A percentile compares a stretch with the other conserved stretches of the same genome.
Evolutionary conservation across 2,888 invertebrate species (phyloP).

Genomic region (Aphelenchoides bicaudatus): DNA sequence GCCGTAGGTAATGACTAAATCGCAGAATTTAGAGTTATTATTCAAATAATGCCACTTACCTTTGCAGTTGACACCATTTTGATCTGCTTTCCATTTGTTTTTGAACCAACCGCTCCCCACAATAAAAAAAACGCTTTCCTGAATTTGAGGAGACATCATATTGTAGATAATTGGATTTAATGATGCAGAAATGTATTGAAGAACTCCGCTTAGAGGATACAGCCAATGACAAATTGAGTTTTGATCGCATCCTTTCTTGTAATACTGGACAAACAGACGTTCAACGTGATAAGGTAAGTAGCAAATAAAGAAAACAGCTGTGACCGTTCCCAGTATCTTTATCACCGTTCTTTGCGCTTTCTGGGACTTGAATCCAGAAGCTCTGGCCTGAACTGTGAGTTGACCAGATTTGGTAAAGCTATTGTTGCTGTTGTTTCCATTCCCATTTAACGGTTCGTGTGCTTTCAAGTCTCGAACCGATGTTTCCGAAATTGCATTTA

Average conservation of each 20-base stretch:
- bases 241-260: conserved; percentile 37
- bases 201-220: conserved; percentile 55
- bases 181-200: conserved; percentile 58
- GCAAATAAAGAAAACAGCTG: conserved; percentile 56
- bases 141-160: conserved; percentile 55
- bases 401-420: conserved; percentile 14
- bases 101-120: neutral
- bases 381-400: conserved; percentile 16
- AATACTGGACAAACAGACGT: conserved; percentile 51
- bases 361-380: conserved; percentile 37
- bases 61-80: too few species aligned
- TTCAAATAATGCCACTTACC: too few species aligned
- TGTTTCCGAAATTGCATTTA: conserved; percentile 25
- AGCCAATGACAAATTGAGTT: conserved; percentile 44
- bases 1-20: too few species aligned
- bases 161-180: conserved; percentile 59
- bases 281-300: conserved; percentile 59
- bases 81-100: neutral
- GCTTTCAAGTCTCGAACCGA: neutral
- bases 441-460: conserved; percentile 1
- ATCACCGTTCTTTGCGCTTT: conserved; percentile 58
- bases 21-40: too few species aligned
- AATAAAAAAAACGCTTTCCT: conserved; percentile 42
- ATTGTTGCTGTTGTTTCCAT: neutral
- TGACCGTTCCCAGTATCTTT: conserved; percentile 58